Conservation (phyloP, 2,888 invertebrate genomes). For the Rosalia funebris region DNA sequence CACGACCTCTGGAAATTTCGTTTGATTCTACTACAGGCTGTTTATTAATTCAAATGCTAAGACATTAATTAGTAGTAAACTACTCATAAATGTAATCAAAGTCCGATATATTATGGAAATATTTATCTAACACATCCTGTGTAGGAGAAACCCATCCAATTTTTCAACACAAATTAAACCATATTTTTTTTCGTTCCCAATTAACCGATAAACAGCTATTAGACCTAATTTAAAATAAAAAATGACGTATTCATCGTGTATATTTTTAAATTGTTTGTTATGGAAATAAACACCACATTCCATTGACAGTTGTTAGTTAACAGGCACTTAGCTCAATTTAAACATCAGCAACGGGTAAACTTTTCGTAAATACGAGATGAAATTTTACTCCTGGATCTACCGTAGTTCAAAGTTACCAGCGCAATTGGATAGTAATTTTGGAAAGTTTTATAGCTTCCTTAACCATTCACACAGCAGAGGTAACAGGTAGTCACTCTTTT, state of each 20-base stretch:
- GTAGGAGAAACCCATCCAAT: neutral
- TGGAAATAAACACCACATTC: constrained; percentile 17
- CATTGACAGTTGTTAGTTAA: constrained; percentile 12
- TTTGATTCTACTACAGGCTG: neutral
- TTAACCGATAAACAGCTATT: constrained; percentile 8
- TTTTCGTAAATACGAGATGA: constrained; percentile 5
- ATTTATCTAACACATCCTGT: constrained; percentile 1
- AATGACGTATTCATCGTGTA: constrained; percentile 19
- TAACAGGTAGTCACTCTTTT: too few species aligned
- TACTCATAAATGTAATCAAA: neutral
- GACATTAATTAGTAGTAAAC: neutral
- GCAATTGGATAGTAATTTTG: too few species aligned
- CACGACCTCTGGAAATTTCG: neutral
- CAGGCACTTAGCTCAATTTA: constrained; percentile 17
- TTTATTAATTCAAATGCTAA: neutral
- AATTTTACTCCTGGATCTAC: too few species aligned
- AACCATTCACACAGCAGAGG: too few species aligned
- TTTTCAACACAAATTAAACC: neutral
- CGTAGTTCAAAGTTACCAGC: too few species aligned
- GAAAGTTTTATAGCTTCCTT: too few species aligned
- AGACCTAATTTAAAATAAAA: constrained; percentile 1
- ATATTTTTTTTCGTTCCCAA: constrained; percentile 5
- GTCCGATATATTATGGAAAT: neutral
- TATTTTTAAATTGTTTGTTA: constrained; percentile 23
- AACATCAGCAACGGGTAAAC: constrained; percentile 1